phyloP scores from a whole-genome alignment of 2,888 invertebrate species.

The Microctonus hyperodae region DNA sequence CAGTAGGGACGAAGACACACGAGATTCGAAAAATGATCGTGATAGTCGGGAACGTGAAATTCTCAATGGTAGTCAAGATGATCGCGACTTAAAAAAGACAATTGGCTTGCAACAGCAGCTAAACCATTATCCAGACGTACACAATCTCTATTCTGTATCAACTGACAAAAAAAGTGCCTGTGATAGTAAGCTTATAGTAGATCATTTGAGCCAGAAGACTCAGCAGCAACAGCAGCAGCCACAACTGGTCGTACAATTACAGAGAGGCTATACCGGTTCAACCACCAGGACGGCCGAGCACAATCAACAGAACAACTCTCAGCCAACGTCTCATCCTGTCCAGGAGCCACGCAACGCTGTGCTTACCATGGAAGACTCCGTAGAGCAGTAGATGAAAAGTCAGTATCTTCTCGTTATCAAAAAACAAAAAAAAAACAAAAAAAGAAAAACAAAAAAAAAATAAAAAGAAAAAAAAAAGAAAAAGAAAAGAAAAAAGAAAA shows the following conservation, averaged over 20 bases:
- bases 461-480: slow-evolving; percentile 18
- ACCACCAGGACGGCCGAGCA: slow-evolving; percentile 35
- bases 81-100: slow-evolving; percentile 44
- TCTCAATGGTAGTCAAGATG: slow-evolving; percentile 53
- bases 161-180: slow-evolving; percentile 66
- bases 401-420: slow-evolving; percentile 30
- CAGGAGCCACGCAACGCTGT: slow-evolving; percentile 47
- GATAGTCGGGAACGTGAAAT: slow-evolving; percentile 57
- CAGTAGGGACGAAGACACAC: slow-evolving; percentile 55
- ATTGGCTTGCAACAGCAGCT: slow-evolving; percentile 44
- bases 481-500: not conserved
- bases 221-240: slow-evolving; percentile 51
- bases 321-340: slow-evolving; percentile 29
- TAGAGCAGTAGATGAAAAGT: slow-evolving; percentile 56
- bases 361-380: slow-evolving; percentile 59
- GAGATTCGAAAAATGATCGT: slow-evolving; percentile 54
- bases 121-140: slow-evolving; percentile 61
- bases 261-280: slow-evolving; percentile 53
- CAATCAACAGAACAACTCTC: slow-evolving; percentile 38
- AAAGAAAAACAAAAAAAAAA: not conserved
- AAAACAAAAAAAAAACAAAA: slow-evolving; percentile 16
- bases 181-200: slow-evolving; percentile 65
- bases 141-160: slow-evolving; percentile 61
- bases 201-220: slow-evolving; percentile 63
- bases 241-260: slow-evolving; percentile 58